Base-by-base conservation (phyloP, 1,140 invertebrate genomes). In the Drosophila trapezifrons region DNA sequence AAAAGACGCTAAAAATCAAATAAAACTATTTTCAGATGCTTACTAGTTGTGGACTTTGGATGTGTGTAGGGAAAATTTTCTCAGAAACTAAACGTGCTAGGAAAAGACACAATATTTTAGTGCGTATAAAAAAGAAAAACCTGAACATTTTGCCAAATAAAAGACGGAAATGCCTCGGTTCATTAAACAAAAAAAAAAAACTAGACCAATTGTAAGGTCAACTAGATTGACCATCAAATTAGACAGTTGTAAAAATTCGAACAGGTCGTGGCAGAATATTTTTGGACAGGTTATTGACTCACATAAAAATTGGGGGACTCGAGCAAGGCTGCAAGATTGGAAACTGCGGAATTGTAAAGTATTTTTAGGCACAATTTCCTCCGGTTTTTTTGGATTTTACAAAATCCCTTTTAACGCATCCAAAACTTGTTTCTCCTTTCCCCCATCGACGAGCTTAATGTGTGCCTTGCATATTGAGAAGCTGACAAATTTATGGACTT, bases 381-480 rank as follows among this genome's bases (percentile, higher is more conserved):
- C 4, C n/a, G n/a, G 10, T n/a, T 7, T 10, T 45, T 56, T 15
- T 9, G 10, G 15, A 37, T 52, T 42, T 69, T 10, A 56, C 46
- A 69, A 56, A 49, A 22, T 27, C 32, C 15, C 47, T 70, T 56
- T 22, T 22, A 35, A 35, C 22, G 18, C 4, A 3, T 12, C 13
- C n/a, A 25, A 78, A 86, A 86, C 83, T 64, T 38, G 83, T 87
- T 82, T 87, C 46, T 52, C 15, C 56, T 27, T 59, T 52, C 35
- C 42, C 51, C 67, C 55, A 64, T 42, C 25, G 20, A 3, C 32
- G 17, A 51, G 40, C 42, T 78, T 63, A 64, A 76, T 73, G 63
- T 67, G 62, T 69, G 77, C 49, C 62, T 40, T 62, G 81, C 80
- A 84, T 84, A 77, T 77, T 69, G 63, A 84, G 49, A 46, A 65